These are phyloP conservation scores for Ctenicera cuprea DNA, from an alignment of 2,888 invertebrate genomes.

Conservation along the genomic window DNA sequence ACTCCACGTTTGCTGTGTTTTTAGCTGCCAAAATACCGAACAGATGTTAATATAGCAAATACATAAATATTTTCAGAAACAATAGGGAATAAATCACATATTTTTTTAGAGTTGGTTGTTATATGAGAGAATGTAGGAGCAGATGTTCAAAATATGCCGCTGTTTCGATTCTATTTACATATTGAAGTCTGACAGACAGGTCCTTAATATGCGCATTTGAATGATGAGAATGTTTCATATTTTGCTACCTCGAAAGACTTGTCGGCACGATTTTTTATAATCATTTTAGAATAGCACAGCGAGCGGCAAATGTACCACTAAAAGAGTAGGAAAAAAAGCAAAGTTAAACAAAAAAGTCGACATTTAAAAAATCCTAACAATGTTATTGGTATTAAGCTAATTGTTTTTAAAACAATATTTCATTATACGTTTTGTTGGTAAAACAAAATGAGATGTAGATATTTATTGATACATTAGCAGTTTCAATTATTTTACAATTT, in stretches of 20 bases:
- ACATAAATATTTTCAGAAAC: slow-evolving; percentile 33
- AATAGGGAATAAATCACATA: slow-evolving; percentile 34
- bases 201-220: slow-evolving; percentile 30
- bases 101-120: slow-evolving; percentile 15
- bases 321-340: no score
- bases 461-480: no score
- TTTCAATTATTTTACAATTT: no score
- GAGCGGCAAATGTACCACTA: no score
- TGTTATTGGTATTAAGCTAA: no score
- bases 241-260: background rate
- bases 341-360: background rate
- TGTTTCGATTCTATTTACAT: slow-evolving; percentile 34
- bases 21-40: slow-evolving; percentile 7
- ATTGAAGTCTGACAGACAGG: slow-evolving; percentile 28
- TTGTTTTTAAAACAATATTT: no score
- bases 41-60: slow-evolving; percentile 28
- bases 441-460: no score
- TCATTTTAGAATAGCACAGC: slow-evolving; percentile 3
- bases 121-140: slow-evolving; percentile 13
- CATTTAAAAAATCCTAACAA: no score
- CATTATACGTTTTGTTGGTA: no score
- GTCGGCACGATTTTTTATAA: slow-evolving; percentile 13
- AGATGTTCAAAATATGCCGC: slow-evolving; percentile 27
- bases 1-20: slow-evolving; percentile 11
- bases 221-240: slow-evolving; percentile 18